Evolutionary conservation across 1,140 invertebrate genomes (phyloP).

Genomic region (Atopsyche davidsoni): DNA sequence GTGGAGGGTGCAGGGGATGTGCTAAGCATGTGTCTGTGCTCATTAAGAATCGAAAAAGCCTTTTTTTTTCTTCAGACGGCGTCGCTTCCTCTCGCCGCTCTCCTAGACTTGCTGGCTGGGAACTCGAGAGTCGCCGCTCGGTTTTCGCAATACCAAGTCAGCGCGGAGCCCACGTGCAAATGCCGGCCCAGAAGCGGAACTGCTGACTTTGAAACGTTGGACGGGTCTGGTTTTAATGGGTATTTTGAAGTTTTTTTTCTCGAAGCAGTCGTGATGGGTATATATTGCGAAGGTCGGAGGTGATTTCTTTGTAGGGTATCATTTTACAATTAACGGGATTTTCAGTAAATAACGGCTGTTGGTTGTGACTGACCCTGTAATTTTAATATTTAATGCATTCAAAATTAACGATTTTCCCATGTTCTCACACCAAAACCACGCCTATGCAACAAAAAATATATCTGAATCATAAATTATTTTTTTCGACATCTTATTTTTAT

Average conservation of each 20-base stretch:
- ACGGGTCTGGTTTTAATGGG: neutral
- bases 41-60: constrained; percentile 27
- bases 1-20: constrained; percentile 26
- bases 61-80: constrained; percentile 22
- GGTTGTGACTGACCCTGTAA: constrained; percentile 8
- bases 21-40: constrained; percentile 30
- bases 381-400: constrained; percentile 6
- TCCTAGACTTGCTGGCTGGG: constrained; percentile 27
- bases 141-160: constrained; percentile 6
- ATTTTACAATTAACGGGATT: constrained; percentile 12
- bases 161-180: constrained; percentile 11
- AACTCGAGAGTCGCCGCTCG: neutral
- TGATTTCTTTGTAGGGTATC: constrained; percentile 23
- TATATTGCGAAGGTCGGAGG: constrained; percentile 16
- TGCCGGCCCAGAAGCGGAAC: constrained; percentile 5
- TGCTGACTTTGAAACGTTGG: constrained; percentile 1
- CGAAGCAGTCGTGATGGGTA: too few relatives aligned
- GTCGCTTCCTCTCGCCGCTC: constrained; percentile 14
- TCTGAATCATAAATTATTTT: too few relatives aligned
- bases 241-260: constrained; percentile 5
- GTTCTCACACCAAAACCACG: constrained; percentile 10
- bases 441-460: too few relatives aligned
- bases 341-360: constrained; percentile 19
- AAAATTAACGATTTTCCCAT: constrained; percentile 23
- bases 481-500: too few relatives aligned